Evolutionary conservation across 2,888 invertebrate genomes (phyloP), one percentile per base, ranked within the genome.

Genomic region (Sarcophaga rosellei): DNA sequence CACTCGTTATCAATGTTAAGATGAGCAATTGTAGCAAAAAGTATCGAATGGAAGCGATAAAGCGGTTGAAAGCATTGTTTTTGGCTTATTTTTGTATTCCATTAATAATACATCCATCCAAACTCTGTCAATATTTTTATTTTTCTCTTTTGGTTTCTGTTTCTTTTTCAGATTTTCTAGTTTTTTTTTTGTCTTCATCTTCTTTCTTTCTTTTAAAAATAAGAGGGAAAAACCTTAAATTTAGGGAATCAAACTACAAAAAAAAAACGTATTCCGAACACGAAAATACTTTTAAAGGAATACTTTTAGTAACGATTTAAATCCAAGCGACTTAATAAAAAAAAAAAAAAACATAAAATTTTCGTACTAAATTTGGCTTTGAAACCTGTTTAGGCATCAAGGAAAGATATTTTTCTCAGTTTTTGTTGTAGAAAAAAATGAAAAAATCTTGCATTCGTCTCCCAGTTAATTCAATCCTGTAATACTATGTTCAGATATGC

Each of bases 201-300:
- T 12, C 5, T 15, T 15, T 53, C 53, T 53, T 53, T 53, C 17
- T 17, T 17, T 53, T 53, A 15, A 53, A 53, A 53, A 53, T 53
- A 12, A 53, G 5, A 53, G 53, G 2, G 5, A 53, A 53, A 53
- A 17, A 15, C 1, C 15, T 15, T 15, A 53, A 53, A 53, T 53
- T 15, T 53, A 53, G n/a, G n/a, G n/a, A 6, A 66, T 53, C 21
- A n/a, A 11, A 23, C 12, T 17, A 35, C 44, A 62, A 61, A 53
- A 53, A 17, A 15, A 17, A 17, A 53, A 53, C 0, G 15, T 53
- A 53, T 17, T 17, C 17, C 17, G 17, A 17, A 53, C 85, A 85
- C 70, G 85, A 82, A 82, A 85, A 85, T 76, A 85, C 85, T 85
- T 85, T 85, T 85, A 82, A 85, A 63, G 53, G 79, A 76, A 84